Evolutionary conservation across 2,797 vertebrate genomes (phyloP), one percentile per base, ranked within the genome.

Genomic region (Chiroxiphia lanceolata): DNA sequence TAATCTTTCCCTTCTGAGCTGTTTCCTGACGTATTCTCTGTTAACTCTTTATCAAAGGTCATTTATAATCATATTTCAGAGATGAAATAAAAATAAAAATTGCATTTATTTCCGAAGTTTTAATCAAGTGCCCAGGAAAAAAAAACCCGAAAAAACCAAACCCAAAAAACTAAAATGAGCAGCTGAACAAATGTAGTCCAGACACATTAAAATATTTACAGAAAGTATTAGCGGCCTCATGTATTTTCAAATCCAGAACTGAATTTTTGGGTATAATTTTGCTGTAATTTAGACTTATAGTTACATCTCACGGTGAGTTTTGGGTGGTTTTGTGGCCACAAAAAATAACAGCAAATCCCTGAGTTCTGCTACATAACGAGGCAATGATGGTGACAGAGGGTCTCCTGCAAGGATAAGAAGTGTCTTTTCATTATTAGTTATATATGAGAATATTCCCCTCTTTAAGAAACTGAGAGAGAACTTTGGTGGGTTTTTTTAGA

Each of bases 11-110:
- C 88, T 97, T 95, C 89, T 67, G 92, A 94, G 91, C 93, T 64
- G 77, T 87, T 94, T 96, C 82, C 84, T 93, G 94, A 82, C 86
- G 64, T 92, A 93, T 94, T 89, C 69, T 89, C 94, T 87, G 93
- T 90, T 94, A 96, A 96, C 83, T 93, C 94, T 91, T 91, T 96
- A 95, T 96, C 94, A 96, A 97, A 96, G 94, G 97, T 94, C 94
- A 95, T 96, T 95, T 94, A 90, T 96, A 91, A 96, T 97, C 94
- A 84, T 94, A 87, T 93, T 96, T 92, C 88, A 84, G 90, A 89
- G 95, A 95, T 90, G 92, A 96, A 95, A 89, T 77, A 82, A 83
- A 95, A 93, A 93, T 65, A 70, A 93, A 90, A 89, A 89, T 57
- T 42, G 20, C 74, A 51, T 89, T 92, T 88, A 89, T 87, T 90